Conservation (phyloP, 2,888 invertebrate species). For the Hirudinaria manillensis region DNA sequence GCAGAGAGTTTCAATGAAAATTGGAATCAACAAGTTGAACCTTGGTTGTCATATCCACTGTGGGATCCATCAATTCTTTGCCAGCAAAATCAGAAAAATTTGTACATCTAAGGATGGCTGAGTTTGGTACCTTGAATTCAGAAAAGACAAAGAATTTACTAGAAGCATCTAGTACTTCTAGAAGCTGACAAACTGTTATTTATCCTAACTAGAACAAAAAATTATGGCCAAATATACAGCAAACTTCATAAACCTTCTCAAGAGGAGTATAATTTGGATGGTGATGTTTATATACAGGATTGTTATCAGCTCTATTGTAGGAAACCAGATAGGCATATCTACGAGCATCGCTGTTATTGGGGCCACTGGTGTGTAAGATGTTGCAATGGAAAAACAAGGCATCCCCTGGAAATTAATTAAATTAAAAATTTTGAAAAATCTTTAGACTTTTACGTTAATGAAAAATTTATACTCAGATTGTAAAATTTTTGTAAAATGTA, state of each 20-base stretch:
- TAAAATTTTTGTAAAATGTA: too few relatives aligned
- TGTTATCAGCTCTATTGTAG: slow-evolving; percentile 47
- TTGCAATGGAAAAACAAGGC: slow-evolving; percentile 49
- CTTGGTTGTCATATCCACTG: slow-evolving; percentile 35
- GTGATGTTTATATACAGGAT: slow-evolving; percentile 47
- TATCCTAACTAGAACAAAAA: too few relatives aligned
- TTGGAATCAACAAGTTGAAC: slow-evolving; percentile 25
- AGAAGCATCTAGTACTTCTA: too few relatives aligned
- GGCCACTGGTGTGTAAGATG: slow-evolving; percentile 46
- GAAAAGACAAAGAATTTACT: background rate
- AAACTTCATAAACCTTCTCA: too few relatives aligned
- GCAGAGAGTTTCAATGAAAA: slow-evolving; percentile 5
- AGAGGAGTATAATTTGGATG: slow-evolving; percentile 47
- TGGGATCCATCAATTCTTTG: slow-evolving; percentile 38
- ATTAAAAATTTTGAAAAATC: background rate
- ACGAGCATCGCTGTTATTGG: slow-evolving; percentile 46
- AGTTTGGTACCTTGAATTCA: slow-evolving; percentile 36
- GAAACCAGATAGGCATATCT: slow-evolving; percentile 48
- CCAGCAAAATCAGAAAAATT: slow-evolving; percentile 37
- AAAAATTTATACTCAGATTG: too few relatives aligned
- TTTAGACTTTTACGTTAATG: too few relatives aligned
- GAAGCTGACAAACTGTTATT: too few relatives aligned
- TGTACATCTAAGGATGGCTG: slow-evolving; percentile 36
- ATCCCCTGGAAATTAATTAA: slow-evolving; percentile 44
- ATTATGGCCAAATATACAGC: too few relatives aligned